These are phyloP conservation scores for Corythornis madagascariensis DNA, from an alignment of 2,113 vertebrate species.

Conservation along the genomic window DNA sequence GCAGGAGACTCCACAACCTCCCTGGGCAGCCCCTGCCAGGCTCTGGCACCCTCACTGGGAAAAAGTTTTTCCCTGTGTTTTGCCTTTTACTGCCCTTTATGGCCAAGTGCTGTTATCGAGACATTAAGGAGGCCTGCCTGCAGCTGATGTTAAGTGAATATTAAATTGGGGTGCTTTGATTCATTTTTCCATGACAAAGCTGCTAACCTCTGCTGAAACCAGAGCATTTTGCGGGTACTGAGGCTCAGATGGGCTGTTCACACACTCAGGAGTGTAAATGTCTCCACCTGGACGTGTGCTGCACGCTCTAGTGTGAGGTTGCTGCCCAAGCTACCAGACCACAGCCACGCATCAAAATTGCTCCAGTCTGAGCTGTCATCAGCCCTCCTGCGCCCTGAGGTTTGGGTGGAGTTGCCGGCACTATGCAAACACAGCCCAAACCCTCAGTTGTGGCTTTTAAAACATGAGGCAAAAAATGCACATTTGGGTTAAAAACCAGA, in stretches of 20 bases:
- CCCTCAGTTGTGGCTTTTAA: background rate
- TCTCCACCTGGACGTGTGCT: accelerated
- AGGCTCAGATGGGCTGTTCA: background rate
- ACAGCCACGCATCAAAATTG: background rate
- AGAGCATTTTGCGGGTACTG: background rate
- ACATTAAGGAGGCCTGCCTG: no score
- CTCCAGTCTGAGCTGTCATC: background rate
- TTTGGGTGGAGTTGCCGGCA: background rate
- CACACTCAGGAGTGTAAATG: background rate
- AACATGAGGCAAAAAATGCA: background rate
- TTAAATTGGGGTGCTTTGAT: no score
- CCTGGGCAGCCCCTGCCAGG: no score
- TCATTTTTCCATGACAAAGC: no score
- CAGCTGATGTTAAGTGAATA: no score
- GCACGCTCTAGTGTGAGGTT: accelerated
- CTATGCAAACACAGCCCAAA: background rate
- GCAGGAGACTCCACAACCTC: no score
- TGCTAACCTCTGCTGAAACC: no score
- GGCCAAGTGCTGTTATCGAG: no score
- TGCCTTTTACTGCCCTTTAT: no score
- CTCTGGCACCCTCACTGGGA: no score
- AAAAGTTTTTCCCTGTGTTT: no score
- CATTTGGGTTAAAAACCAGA: background rate
- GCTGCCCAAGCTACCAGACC: background rate
- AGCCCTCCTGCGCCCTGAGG: background rate